These are phyloP conservation scores for Plutella xylostella DNA, from an alignment of 2,888 invertebrate species.

Conservation along the genomic window DNA sequence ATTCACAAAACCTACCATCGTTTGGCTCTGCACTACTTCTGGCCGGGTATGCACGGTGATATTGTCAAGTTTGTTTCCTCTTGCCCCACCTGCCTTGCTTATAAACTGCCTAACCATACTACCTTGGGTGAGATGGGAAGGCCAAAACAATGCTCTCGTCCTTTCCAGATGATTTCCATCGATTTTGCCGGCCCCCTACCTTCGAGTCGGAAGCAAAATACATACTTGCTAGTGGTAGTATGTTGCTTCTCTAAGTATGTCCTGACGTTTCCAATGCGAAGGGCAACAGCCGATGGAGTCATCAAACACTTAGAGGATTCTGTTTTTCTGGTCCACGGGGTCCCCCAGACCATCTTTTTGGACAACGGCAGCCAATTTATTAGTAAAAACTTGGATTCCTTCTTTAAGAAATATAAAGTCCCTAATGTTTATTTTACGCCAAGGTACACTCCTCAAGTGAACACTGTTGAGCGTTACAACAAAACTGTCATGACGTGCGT, in stretches of 20 bases:
- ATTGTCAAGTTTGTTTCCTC: constrained; percentile 14
- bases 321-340: constrained; percentile 20
- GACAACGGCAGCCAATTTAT: constrained; percentile 24
- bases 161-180: constrained; percentile 16
- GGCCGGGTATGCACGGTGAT: constrained; percentile 20
- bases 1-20: constrained; percentile 20
- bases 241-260: constrained; percentile 19
- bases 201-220: constrained; percentile 13
- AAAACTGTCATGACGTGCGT: constrained; percentile 17
- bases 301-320: constrained; percentile 16
- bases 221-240: constrained; percentile 14
- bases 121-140: constrained; percentile 18
- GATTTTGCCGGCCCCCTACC: constrained; percentile 22
- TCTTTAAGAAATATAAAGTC: constrained; percentile 19
- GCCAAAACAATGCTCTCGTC: constrained; percentile 17
- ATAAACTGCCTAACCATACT: constrained; percentile 15
- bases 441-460: no score
- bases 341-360: constrained; percentile 20
- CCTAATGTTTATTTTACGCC: constrained; percentile 13
- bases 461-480: no score
- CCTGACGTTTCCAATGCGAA: no score
- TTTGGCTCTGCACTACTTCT: constrained; percentile 10
- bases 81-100: constrained; percentile 13
- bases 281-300: no score
- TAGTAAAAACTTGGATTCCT: constrained; percentile 3